phyloP scores from a whole-genome alignment of 1,140 invertebrate genomes.

The Myzus persicae region DNA sequence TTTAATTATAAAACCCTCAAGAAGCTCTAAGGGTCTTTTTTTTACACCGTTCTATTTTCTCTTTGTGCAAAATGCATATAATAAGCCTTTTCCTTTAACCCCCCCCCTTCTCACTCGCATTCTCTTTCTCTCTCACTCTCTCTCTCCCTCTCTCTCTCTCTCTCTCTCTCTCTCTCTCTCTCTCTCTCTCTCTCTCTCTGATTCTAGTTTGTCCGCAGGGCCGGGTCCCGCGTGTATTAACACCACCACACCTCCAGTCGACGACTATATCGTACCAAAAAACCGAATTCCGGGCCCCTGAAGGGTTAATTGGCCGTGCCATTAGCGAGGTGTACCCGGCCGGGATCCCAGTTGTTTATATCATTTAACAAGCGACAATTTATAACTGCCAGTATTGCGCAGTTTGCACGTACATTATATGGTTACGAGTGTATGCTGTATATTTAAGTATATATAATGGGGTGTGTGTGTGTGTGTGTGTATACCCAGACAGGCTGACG shows the following conservation, averaged over 20 bases:
- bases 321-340: constrained; percentile 52
- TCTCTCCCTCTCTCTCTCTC: not conserved
- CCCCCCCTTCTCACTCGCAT: not conserved
- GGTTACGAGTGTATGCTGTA: not conserved
- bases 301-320: constrained; percentile 57
- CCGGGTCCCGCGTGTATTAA: constrained; percentile 45
- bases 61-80: constrained; percentile 24
- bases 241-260: not conserved
- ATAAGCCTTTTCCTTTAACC: constrained; percentile 1
- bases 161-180: not conserved
- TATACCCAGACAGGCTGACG: not conserved
- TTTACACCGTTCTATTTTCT: constrained; percentile 4
- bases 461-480: not conserved
- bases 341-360: constrained; percentile 56
- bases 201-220: constrained; percentile 37
- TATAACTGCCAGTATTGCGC: constrained; percentile 40
- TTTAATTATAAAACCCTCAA: constrained; percentile 30
- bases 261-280: constrained; percentile 17
- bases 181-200: not conserved
- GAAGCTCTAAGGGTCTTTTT: not conserved
- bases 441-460: not conserved
- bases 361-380: constrained; percentile 57
- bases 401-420: constrained; percentile 50
- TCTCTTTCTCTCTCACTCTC: too few species aligned
- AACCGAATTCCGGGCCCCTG: constrained; percentile 47